Conservation (phyloP, 1,140 invertebrate genomes). For the Dreissena rostriformis region DNA sequence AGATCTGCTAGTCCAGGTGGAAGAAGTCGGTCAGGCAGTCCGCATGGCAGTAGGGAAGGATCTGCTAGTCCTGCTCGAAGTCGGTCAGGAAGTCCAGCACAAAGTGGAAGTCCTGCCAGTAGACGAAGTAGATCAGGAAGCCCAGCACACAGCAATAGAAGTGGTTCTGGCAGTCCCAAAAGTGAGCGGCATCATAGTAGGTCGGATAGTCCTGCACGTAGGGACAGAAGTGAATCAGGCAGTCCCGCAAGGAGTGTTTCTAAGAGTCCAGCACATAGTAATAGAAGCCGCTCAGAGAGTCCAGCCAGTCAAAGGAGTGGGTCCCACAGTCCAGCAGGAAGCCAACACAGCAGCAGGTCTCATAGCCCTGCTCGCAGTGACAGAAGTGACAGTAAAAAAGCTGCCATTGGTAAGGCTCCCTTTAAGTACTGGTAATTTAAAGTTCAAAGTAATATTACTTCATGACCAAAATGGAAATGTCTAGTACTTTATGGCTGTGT, state of each 20-base stretch:
- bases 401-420: neutral
- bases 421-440: neutral
- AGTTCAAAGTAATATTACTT: neutral
- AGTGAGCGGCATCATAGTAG: conserved; percentile 25
- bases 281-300: conserved; percentile 46
- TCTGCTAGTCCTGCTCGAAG: conserved; percentile 47
- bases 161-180: conserved; percentile 56
- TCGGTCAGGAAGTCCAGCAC: conserved; percentile 52
- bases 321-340: conserved; percentile 37
- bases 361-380: conserved; percentile 33
- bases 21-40: conserved; percentile 42
- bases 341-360: conserved; percentile 37
- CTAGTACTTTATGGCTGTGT: conserved; percentile 19
- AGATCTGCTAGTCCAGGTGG: conserved; percentile 33
- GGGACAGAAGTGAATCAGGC: conserved; percentile 34
- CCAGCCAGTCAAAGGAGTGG: conserved; percentile 48
- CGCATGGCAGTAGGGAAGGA: conserved; percentile 45
- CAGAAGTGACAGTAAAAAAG: conserved; percentile 14
- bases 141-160: conserved; percentile 40
- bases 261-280: conserved; percentile 36
- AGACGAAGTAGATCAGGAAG: conserved; percentile 49
- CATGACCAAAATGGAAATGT: neutral
- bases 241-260: conserved; percentile 44
- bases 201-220: conserved; percentile 36
- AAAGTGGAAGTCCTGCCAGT: conserved; percentile 50